Conservation (phyloP, 2,797 vertebrate species). For the Caiman crocodilus region DNA sequence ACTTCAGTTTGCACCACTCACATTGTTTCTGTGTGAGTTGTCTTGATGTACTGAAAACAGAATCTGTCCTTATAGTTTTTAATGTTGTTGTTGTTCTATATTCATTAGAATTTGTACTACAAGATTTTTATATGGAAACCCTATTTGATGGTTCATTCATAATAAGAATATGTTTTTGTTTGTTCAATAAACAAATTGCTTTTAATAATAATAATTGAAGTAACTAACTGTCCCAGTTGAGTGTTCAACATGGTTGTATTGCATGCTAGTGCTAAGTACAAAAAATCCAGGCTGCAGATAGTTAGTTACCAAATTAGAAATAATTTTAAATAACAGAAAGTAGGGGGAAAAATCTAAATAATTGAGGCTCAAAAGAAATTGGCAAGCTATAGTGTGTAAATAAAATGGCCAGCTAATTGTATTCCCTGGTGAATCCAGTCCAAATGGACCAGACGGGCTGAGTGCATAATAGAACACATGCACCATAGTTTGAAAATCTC, state of each 20-base stretch:
- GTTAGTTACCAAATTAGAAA: not conserved
- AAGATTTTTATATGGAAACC: not conserved
- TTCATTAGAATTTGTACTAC: not conserved
- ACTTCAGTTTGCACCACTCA: not conserved
- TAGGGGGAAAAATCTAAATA: constrained; percentile 30
- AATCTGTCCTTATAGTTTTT: not conserved
- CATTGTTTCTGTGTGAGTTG: not conserved
- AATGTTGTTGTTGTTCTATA: not conserved
- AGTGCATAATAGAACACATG: constrained; percentile 83
- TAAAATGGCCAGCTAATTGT: constrained; percentile 69
- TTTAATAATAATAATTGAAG: not conserved
- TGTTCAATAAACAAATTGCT: not conserved
- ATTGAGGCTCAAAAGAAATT: constrained; percentile 60
- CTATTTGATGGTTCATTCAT: not conserved
- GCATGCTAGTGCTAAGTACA: not conserved
- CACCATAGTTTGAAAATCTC: constrained; percentile 83
- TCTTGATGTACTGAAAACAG: not conserved
- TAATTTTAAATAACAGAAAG: constrained; percentile 32
- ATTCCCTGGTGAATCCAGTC: constrained; percentile 77
- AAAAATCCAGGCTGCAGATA: not conserved
- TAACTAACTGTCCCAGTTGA: not conserved
- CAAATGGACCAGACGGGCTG: constrained; percentile 84
- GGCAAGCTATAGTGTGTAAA: constrained; percentile 60
- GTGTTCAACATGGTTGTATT: not conserved
- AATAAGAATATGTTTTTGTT: not conserved